phyloP scores from a whole-genome alignment of 2,797 vertebrate species.

The Falco naumanni region DNA sequence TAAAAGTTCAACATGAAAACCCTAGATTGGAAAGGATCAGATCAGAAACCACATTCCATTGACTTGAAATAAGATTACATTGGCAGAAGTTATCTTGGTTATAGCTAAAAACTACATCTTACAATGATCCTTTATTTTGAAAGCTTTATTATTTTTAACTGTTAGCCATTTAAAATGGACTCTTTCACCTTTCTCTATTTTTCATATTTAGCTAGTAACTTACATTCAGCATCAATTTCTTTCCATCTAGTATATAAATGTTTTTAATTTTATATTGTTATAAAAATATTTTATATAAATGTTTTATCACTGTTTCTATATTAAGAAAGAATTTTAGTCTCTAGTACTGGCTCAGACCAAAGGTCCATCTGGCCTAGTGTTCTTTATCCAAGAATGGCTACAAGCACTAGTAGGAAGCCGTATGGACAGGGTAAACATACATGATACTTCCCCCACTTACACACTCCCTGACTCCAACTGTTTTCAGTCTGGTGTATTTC shows the following conservation, averaged over 20 bases:
- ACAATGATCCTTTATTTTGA: background rate
- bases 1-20: background rate
- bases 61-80: background rate
- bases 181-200: background rate
- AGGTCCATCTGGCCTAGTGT: background rate
- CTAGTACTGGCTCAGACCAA: background rate
- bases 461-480: background rate
- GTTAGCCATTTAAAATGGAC: background rate
- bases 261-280: background rate
- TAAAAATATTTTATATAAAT: background rate
- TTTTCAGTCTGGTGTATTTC: background rate
- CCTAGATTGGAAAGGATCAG: background rate
- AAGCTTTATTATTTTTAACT: constrained; percentile 8
- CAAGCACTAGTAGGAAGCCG: background rate
- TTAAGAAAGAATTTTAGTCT: background rate
- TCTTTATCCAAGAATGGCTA: background rate
- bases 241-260: background rate
- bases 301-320: background rate
- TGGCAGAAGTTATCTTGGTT: constrained; percentile 1
- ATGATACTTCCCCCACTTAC: background rate
- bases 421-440: background rate
- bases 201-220: background rate
- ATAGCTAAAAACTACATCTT: background rate
- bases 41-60: background rate
- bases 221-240: background rate